phyloP scores from a whole-genome alignment of 2,888 invertebrate species.

The Dorcus hopei region DNA sequence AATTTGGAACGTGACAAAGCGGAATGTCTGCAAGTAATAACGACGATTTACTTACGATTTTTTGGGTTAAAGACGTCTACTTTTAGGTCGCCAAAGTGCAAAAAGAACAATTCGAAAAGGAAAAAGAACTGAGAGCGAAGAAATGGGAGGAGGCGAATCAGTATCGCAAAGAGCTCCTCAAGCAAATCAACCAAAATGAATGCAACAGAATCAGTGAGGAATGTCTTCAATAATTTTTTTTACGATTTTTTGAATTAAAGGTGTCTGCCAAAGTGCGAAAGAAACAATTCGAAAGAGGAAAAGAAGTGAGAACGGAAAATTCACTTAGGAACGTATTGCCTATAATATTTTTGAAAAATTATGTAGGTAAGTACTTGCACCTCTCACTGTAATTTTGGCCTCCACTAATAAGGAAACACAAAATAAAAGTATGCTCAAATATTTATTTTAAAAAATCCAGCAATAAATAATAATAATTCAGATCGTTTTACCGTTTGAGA shows the following conservation, averaged over 20 bases:
- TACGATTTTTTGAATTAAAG: neutral
- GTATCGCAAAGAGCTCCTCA: conserved; percentile 63
- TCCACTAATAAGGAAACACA: no score
- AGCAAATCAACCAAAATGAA: conserved; percentile 70
- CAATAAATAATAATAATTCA: no score
- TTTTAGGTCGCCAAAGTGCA: conserved; percentile 54
- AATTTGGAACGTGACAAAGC: conserved; percentile 61
- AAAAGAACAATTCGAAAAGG: conserved; percentile 43
- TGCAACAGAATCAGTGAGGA: conserved; percentile 58
- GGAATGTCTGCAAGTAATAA: conserved; percentile 39
- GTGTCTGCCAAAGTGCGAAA: conserved; percentile 50
- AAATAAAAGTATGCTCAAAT: no score
- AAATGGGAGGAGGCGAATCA: conserved; percentile 50
- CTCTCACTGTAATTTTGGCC: no score
- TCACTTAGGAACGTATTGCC: no score
- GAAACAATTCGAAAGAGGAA: conserved; percentile 39
- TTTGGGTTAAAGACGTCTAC: neutral
- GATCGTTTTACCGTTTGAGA: no score
- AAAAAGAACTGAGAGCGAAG: conserved; percentile 45
- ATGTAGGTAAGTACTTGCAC: no score
- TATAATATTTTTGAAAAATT: no score
- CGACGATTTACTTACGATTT: neutral
- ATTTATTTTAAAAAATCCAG: no score
- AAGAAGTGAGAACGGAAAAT: conserved; percentile 47
- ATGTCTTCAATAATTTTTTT: conserved; percentile 34